phyloP scores from a whole-genome alignment of 2,888 invertebrate species.

The Tetramorium bicarinatum region DNA sequence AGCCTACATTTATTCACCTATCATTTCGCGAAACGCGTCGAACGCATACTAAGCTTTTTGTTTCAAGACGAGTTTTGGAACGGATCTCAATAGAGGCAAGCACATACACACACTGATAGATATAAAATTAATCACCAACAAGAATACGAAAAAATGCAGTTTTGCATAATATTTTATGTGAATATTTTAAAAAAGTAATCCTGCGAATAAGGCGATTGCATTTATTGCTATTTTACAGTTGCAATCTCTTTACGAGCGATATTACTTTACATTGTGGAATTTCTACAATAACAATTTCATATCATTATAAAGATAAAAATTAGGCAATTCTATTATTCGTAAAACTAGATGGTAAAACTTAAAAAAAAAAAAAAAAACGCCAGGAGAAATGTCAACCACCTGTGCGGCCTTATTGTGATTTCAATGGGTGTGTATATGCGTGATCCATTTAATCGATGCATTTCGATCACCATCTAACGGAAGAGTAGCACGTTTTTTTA shows the following conservation, averaged over 20 bases:
- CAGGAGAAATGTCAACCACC: constrained; percentile 61
- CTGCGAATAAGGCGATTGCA: background rate
- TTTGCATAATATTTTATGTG: background rate
- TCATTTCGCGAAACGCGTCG: constrained; percentile 59
- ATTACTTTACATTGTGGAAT: background rate
- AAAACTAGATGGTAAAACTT: constrained; percentile 30
- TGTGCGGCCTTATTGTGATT: constrained; percentile 68
- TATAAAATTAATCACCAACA: constrained; percentile 22
- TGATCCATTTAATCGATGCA: constrained; percentile 57
- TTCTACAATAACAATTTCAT: constrained; percentile 10
- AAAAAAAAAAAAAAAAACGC: constrained; percentile 22
- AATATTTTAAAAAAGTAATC: constrained; percentile 32
- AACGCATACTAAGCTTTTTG: background rate
- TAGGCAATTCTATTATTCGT: constrained; percentile 9
- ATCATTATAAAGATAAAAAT: constrained; percentile 7
- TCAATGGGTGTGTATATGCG: constrained; percentile 48
- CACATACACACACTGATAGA: background rate
- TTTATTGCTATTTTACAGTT: constrained; percentile 13
- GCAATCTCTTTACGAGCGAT: background rate
- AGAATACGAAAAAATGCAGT: constrained; percentile 2
- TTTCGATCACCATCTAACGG: constrained; percentile 64
- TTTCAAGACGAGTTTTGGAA: constrained; percentile 58
- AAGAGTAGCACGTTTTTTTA: constrained; percentile 61
- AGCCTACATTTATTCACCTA: constrained; percentile 79
- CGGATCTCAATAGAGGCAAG: constrained; percentile 4